These are phyloP conservation scores for Sebastes reedi DNA, from an alignment of 2,797 vertebrate genomes.

Conservation along the genomic window DNA sequence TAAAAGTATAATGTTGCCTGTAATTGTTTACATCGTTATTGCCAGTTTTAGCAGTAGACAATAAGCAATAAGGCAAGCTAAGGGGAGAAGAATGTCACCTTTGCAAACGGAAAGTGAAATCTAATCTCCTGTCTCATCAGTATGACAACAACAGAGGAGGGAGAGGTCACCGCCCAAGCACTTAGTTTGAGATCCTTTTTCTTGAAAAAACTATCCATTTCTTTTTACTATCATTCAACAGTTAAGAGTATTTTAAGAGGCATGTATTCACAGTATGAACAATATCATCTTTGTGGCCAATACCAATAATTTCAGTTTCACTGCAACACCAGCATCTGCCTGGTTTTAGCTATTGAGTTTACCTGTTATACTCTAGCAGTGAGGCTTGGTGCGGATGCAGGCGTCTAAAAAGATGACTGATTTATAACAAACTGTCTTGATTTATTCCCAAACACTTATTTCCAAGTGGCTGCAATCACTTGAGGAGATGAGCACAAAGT, in stretches of 20 bases:
- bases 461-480: constrained; percentile 23
- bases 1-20: background rate
- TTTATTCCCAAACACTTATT: constrained; percentile 16
- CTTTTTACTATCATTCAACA: background rate
- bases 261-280: background rate
- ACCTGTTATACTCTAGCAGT: background rate
- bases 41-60: background rate
- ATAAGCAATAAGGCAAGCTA: background rate
- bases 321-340: background rate
- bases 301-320: background rate
- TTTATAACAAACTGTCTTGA: constrained; percentile 3
- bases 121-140: constrained; percentile 10
- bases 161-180: background rate
- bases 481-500: background rate
- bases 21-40: background rate
- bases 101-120: background rate
- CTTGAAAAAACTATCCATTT: background rate
- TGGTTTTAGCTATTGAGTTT: background rate
- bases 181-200: background rate
- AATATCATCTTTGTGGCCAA: background rate
- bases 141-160: background rate
- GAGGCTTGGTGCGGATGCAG: background rate
- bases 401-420: background rate
- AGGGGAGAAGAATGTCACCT: background rate
- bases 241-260: background rate